Base-by-base conservation (phyloP, 2,888 invertebrate species). In the Aquatica leii region DNA sequence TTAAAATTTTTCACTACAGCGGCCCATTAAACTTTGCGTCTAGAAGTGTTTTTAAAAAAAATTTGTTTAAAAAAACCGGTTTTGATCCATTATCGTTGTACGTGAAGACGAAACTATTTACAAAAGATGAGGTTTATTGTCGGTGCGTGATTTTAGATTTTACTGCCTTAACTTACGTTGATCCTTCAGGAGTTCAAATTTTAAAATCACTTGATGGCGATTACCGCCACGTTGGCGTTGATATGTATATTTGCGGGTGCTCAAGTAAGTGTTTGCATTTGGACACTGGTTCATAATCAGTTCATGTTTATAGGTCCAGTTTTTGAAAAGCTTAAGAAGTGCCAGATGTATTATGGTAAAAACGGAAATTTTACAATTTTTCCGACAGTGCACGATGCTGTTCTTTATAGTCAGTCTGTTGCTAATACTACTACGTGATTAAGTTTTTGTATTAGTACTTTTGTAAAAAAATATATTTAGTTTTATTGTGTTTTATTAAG, bases 1-100 rank as follows among this genome's bases (percentile, higher is more conserved):
- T 92, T 1, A 91, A 90, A 78, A 91, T 93, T 68, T 88, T 92
- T 79, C 91, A 90, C 76, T 92, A 91, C 79, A 87, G 88, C 69
- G 92, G 92, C 0, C 89, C 89, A 0, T 78, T 92, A 18, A 91
- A 90, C 82, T 92, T 92, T 76, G 90, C 90, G 1, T 88, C 88
- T 9, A 86, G 87, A 69, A 85, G 86, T 62, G 81, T 86, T 56
- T 91, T 91, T 71, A 86, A 86, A 62, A 80, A 83, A 1, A 78
- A 82, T 14, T 76, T 90, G 2, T 82, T 84, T 69, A 80, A 81
- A 56, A 81, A 82, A 24, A 79, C 87, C 0, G 84, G 83, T 2
- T 76, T 87, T 15, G 80, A 84, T 65, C 82, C 84, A 0, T 79
- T 78, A 1, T 79, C 79, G 11, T 72, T 84, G 4, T 68, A 84